Base-by-base conservation (phyloP, 2,113 vertebrate species). In the Cheirogaleus medius region DNA sequence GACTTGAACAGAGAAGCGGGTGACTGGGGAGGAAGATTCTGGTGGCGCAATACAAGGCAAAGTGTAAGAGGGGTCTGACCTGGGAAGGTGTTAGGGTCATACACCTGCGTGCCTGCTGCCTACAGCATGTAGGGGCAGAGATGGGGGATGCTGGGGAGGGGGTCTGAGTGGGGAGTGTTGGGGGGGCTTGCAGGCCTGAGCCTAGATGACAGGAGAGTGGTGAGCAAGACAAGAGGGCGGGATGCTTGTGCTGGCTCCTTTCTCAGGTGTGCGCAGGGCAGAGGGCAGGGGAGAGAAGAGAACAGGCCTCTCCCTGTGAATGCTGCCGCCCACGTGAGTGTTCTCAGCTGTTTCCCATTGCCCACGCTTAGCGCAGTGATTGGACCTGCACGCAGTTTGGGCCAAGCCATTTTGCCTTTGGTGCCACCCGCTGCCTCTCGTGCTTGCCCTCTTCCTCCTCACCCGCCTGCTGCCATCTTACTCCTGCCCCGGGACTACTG, bases 271-370 rank as follows among this genome's bases (percentile, higher is more conserved):
- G 0, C 39, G 37, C 6, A 27, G 34, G 6, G 56, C 27, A 23
- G 64, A 49, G 81, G 17, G 47, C 64, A 20, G n/a, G 54, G n/a
- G 42, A 8, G 12, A 29, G 21, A 10, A 17, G 10, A 5, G 23
- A 8, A 34, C 1, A 32, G 69, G 17, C 44, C 54, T 47, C 64
- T 76, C 29, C 2, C 17, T 5, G 6, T 0, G 17, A 52, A 5
- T 10, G 17, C 60, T 27, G 0, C 83, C 17, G 1, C 39, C 29
- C 13, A 0, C 2, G 6, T 1, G 29, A 27, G 5, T 32, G 42
- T 12, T 42, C 80, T n/a, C 3, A 8, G 13, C 1, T 14, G 5
- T 18, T 12, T 23, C 14, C 5, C 34, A 7, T 14, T 2, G 21
- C 49, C 12, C 27, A 0, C 0, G 42, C 32, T 42, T 34, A 9